Conservation (phyloP, 2,113 vertebrate species). For the Cheilinus undulatus region DNA sequence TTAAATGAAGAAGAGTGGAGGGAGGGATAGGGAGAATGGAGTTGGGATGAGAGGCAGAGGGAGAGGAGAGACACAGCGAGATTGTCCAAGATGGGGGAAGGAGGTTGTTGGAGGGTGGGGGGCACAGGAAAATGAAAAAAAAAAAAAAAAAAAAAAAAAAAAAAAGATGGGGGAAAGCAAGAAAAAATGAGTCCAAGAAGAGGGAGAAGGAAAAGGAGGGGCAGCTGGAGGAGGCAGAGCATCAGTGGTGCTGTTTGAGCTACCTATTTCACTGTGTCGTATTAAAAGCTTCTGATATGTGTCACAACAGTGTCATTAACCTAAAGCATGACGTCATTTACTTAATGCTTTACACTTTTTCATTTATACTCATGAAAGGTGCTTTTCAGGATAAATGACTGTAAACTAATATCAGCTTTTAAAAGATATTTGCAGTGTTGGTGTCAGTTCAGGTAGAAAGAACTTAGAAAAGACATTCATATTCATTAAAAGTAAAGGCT, state of each 20-base stretch:
- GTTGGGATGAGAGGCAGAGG: constrained; percentile 58
- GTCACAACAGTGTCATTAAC: constrained; percentile 78
- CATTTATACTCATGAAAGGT: constrained; percentile 70
- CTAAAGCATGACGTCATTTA: constrained; percentile 79
- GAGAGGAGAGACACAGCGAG: constrained; percentile 56
- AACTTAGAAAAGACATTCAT: constrained; percentile 52
- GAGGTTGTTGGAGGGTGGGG: constrained; percentile 33
- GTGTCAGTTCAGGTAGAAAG: constrained; percentile 54
- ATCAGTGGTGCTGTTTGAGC: constrained; percentile 36
- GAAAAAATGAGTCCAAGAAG: constrained; percentile 65
- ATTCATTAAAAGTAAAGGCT: constrained; percentile 17
- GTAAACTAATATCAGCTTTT: constrained; percentile 74
- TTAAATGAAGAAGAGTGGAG: constrained; percentile 92
- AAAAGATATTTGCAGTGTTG: constrained; percentile 68
- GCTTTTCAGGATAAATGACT: constrained; percentile 59
- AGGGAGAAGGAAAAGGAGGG: constrained; percentile 50
- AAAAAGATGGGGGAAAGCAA: constrained; percentile 28
- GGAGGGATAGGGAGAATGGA: constrained; percentile 73
- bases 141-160: constrained; percentile 28
- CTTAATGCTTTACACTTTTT: constrained; percentile 66
- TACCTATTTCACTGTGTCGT: constrained; percentile 57
- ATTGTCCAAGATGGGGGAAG: constrained; percentile 77
- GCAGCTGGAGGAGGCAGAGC: constrained; percentile 38
- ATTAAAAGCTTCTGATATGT: constrained; percentile 69
- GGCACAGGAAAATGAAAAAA: constrained; percentile 60